Conservation (phyloP, 1,140 invertebrate genomes). For the Pristionchus pacificus region DNA sequence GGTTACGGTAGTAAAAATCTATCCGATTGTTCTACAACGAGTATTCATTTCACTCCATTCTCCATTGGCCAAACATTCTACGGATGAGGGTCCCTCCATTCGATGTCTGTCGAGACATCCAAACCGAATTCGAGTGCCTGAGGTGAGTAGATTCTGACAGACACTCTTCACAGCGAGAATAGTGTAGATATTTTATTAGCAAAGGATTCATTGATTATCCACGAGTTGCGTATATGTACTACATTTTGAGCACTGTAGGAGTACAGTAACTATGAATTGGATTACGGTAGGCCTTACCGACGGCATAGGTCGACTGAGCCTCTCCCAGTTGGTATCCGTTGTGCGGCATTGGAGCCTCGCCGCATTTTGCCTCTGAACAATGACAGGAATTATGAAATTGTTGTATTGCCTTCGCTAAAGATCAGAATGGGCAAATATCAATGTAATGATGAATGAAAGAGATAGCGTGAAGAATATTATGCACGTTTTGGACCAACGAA, state of each 20-base stretch:
- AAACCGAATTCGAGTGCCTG: background rate
- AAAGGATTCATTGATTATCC: too few relatives aligned
- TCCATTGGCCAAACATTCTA: background rate
- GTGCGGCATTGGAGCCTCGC: background rate
- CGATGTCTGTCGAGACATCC: background rate
- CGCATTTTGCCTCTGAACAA: background rate
- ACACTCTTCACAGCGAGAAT: too few relatives aligned
- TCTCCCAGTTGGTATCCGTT: slow-evolving; percentile 1
- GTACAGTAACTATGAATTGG: background rate
- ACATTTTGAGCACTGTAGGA: background rate
- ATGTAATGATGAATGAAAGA: background rate
- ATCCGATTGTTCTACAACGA: background rate
- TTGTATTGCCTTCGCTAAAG: too few relatives aligned
- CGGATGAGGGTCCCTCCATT: background rate
- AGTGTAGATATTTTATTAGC: too few relatives aligned
- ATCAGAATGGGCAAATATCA: too few relatives aligned
- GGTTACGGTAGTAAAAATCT: too few relatives aligned
- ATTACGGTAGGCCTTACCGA: background rate
- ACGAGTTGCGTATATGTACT: too few relatives aligned
- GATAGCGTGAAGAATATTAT: too few relatives aligned
- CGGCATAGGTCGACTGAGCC: background rate
- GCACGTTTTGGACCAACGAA: too few relatives aligned
- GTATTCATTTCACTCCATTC: background rate
- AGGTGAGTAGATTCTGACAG: too few relatives aligned
- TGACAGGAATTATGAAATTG: too few relatives aligned